Percentiles rank a stretch among this genome's conserved stretches.
phyloP scores from a whole-genome alignment of 1,140 invertebrate species.

The Pseudobourletiella spinata region DNA sequence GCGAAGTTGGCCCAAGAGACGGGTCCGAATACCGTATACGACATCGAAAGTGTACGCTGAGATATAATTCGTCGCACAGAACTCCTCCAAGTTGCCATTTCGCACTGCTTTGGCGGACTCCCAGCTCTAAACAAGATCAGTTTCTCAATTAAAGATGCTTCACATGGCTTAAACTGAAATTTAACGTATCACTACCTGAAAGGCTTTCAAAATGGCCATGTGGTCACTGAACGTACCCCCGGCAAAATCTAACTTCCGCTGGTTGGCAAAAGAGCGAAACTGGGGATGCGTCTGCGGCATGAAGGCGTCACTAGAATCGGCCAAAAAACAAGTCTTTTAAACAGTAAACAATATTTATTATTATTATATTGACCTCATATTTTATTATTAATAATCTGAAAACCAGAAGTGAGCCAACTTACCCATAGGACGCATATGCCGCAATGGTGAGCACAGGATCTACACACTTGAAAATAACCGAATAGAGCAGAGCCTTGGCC shows the following conservation, averaged over 20 bases:
- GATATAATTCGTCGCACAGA: constrained; percentile 71
- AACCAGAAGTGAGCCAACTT: no score
- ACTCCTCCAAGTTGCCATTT: constrained; percentile 41
- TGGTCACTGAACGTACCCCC: constrained; percentile 80
- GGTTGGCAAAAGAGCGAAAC: constrained; percentile 51
- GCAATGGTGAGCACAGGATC: constrained; percentile 91
- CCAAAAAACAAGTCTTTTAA: no score
- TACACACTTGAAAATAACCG: constrained; percentile 66
- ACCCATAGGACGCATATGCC: constrained; percentile 70
- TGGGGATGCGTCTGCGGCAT: constrained; percentile 59
- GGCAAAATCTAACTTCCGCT: constrained; percentile 59
- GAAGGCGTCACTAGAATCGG: constrained; percentile 65
- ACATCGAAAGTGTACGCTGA: constrained; percentile 78
- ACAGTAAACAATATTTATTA: no score
- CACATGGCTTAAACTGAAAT: no score
- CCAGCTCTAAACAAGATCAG: not conserved
- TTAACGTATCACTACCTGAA: constrained; percentile 55
- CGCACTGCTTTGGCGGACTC: not conserved
- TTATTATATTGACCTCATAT: no score
- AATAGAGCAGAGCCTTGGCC: constrained; percentile 60
- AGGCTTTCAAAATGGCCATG: constrained; percentile 69
- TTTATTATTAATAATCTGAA: no score
- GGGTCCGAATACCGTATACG: constrained; percentile 63
- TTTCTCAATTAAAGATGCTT: no score
- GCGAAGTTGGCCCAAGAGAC: constrained; percentile 74